A percentile compares a stretch with the other conserved stretches of the same genome.
Conservation (phyloP, 2,113 vertebrate species). For the Rattus norvegicus region GRCr8 NC_086033.1:106885001-106885500, state of each 20-base stretch:
- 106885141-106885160: neutral
- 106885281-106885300: neutral
- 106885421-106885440: neutral
- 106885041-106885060: constrained; percentile 23
- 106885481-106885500: neutral
- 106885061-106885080: constrained; percentile 9
- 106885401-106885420: neutral
- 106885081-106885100: neutral
- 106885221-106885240: neutral
- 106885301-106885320: neutral
- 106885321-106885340: neutral
- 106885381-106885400: neutral
- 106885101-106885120: neutral
- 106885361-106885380: neutral
- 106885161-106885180: neutral
- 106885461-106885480: neutral
- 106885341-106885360: neutral
- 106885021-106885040: neutral
- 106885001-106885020: neutral
- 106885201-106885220: neutral
- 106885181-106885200: neutral
- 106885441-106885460: neutral
- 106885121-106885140: neutral
- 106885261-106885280: neutral
- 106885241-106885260: neutral